phyloP scores from a whole-genome alignment of 2,888 invertebrate genomes.

The Scaptomyza flava region DNA sequence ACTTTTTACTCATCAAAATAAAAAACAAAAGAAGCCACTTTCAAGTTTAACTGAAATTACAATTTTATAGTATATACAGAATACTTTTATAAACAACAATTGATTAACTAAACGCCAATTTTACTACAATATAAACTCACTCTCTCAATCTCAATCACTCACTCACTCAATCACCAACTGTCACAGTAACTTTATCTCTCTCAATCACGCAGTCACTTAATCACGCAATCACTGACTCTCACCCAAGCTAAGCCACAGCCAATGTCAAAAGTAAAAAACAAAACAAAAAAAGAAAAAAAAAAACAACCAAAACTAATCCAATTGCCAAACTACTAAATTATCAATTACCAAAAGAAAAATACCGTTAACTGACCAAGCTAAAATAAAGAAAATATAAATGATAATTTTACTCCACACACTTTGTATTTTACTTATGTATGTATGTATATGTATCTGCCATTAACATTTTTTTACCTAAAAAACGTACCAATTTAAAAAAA shows the following conservation, averaged over 20 bases:
- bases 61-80: conserved; percentile 29
- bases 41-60: conserved; percentile 36
- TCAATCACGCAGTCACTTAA: conserved; percentile 68
- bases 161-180: conserved; percentile 54
- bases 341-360: conserved; percentile 11
- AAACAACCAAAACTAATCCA: conserved; percentile 40
- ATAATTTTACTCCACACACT: conserved; percentile 56
- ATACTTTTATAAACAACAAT: conserved; percentile 37
- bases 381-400: conserved; percentile 63
- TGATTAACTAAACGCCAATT: conserved; percentile 48
- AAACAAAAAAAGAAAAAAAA: neutral
- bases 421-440: conserved; percentile 61
- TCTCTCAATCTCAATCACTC: conserved; percentile 43
- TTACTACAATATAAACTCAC: conserved; percentile 52
- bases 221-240: conserved; percentile 62
- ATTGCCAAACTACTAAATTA: conserved; percentile 14
- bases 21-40: conserved; percentile 24
- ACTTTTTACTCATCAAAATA: conserved; percentile 32
- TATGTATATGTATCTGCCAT: conserved; percentile 47
- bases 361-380: conserved; percentile 55
- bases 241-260: conserved; percentile 54
- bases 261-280: conserved; percentile 11
- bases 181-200: conserved; percentile 58
- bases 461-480: conserved; percentile 24
- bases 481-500: conserved; percentile 21